Base-by-base conservation (phyloP, 2,797 vertebrate genomes). In the Fundulus diaphanus region DNA sequence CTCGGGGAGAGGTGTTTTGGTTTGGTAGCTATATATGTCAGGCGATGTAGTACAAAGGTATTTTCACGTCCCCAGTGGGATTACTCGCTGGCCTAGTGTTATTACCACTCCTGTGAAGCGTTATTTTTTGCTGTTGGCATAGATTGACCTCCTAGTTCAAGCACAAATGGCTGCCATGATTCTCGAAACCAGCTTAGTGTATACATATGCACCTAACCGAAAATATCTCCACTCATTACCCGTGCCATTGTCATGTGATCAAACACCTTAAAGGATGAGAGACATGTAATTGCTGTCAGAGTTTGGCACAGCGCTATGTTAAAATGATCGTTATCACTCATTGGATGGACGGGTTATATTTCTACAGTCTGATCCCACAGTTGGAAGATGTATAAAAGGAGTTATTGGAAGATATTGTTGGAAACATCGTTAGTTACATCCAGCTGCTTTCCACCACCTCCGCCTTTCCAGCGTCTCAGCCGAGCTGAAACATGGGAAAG, bases 41-140 rank as follows among this genome's bases (percentile, higher is more conserved):
- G 90, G 76, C 84, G 72, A 77, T 72, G 83, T 68, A 88, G 77
- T 89, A 93, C 84, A 88, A 83, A 91, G 85, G 87, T 85, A 86
- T 93, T 92, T 90, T 89, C 86, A 84, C 81, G 73, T 89, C 76
- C 87, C 92, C 88, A 9, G 82, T 79, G 93, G 92, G 93, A 94
- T 79, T 88, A 76, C 88, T 69, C 48, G 77, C 85, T 66, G 89
- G 77, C 91, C 84, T 75, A 20, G 84, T 87, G 79, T 85, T 92
- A 89, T 90, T 88, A 88, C 87, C 66, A 87, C 83, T 86, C 80
- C 75, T 90, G 85, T 90, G 91, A 92, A 90, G 88, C 77, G 68
- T 88, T 89, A 74, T 90, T 90, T 65, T 86, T 86, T 80, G 79
- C 85, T 85, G 69, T 84, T 82, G 77, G 70, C 72, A 73, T 71